Evolutionary conservation across 2,113 vertebrate species (phyloP), one percentile per base, ranked within the genome.

Genomic region (Heloderma charlesbogerti): DNA sequence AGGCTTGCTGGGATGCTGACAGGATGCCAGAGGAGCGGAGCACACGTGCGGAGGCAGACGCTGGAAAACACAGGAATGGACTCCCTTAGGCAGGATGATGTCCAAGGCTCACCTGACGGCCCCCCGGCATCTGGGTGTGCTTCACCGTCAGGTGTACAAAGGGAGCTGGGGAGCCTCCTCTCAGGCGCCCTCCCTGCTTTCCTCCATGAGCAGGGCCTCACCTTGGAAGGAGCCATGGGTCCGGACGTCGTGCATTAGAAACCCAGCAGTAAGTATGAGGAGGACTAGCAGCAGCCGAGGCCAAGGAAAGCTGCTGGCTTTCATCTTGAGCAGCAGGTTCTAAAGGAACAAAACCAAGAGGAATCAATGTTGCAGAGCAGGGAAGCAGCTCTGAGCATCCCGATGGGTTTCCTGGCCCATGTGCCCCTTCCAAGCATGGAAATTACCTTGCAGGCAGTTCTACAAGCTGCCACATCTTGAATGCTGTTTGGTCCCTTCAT

Each of bases 141-240:
- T 43, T 78, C 40, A 7, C 75, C 37, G 43, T 77, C 4, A 25
- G 60, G 60, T 63, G 2, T 22, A 15, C 51, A n/a, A 13, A 7
- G 75, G 45, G 60, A 67, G 60, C 18, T 16, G 8, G 71, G 6
- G n/a, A 51, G 20, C 78, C 67, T 27, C 34, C n/a, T 16, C 40
- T 45, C 34, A 72, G 3, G 18, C 18, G 48, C 48, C 18, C 48
- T 7, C 48, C 57, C 57, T 1, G 10, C n/a, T 12, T 22, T 3
- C 27, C 63, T 16, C 54, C 34, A 16, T 15, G 8, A 43, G 1
- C 57, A 15, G 31, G 20, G 0, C 3, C 94, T 27, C 48, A 99
- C 99, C 98, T 96, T 98, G 91, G 91, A 99, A 98, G 18, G 99
- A 98, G 63, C 98, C 97, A 0, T 98, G 98, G 0, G 97, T 97